phyloP scores from a whole-genome alignment of 2,797 vertebrate species.

The Clarias pachynema region DNA sequence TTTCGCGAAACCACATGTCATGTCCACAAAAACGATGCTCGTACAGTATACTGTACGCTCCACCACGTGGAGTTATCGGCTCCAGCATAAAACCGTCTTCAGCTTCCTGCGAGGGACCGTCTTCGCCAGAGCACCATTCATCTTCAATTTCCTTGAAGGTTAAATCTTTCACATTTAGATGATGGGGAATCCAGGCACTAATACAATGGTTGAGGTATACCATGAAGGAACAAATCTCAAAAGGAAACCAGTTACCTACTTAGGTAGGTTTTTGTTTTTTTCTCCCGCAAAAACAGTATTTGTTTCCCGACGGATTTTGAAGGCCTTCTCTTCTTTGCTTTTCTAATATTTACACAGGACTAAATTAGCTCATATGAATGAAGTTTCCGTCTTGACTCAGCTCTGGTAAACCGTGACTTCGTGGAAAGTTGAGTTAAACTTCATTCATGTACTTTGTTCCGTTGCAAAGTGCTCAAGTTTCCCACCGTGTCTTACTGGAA shows the following conservation, averaged over 20 bases:
- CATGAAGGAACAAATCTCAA: not conserved
- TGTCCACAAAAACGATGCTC: not conserved
- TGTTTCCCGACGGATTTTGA: no score
- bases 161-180: not conserved
- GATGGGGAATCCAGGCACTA: not conserved
- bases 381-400: not conserved
- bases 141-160: slow-evolving; percentile 13
- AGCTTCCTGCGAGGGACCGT: not conserved
- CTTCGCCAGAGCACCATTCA: not conserved
- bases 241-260: not conserved
- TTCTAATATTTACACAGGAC: not conserved
- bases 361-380: not conserved
- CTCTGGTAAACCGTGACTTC: not conserved
- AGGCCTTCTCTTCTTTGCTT: not conserved
- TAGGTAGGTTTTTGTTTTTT: not conserved
- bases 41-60: not conserved
- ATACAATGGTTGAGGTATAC: not conserved
- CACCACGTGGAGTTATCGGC: not conserved
- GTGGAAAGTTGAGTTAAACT: not conserved
- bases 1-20: not conserved
- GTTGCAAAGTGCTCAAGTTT: not conserved
- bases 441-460: not conserved
- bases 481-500: not conserved
- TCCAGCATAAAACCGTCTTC: not conserved
- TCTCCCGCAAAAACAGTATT: not conserved